Percentiles rank a stretch among this genome's conserved stretches.
Conservation (phyloP, 1,140 invertebrate genomes). For the Chrysomallon squamiferum region DNA sequence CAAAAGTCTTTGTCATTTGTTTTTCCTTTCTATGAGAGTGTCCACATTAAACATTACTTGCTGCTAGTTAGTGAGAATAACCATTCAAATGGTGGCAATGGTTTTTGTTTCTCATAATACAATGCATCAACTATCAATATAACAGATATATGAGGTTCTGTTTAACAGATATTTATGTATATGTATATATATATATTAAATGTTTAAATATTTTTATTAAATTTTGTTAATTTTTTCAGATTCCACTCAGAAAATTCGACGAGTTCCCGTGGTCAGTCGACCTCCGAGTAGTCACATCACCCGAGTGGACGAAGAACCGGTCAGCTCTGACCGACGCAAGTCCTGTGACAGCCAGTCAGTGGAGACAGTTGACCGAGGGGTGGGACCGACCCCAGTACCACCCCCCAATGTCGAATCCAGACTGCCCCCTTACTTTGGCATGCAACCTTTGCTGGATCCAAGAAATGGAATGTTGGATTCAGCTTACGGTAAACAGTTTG, state of each 20-base stretch:
- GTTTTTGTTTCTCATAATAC: too few relatives aligned
- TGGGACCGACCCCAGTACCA: constrained; percentile 50
- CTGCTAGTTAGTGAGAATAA: too few relatives aligned
- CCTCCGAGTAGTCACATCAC: constrained; percentile 45
- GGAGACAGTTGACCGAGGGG: constrained; percentile 51
- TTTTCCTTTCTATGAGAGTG: too few relatives aligned
- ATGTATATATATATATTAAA: too few relatives aligned
- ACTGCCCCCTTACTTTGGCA: constrained; percentile 34
- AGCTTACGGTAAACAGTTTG: constrained; percentile 36
- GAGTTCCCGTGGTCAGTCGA: constrained; percentile 29
- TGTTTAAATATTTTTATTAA: too few relatives aligned
- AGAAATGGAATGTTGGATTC: constrained; percentile 51
- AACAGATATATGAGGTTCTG: too few relatives aligned
- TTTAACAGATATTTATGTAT: too few relatives aligned
- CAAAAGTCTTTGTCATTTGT: too few relatives aligned
- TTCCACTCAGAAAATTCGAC: constrained; percentile 32
- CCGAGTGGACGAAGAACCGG: constrained; percentile 50
- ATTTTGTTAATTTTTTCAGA: constrained; percentile 30
- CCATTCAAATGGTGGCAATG: too few relatives aligned
- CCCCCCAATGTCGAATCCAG: constrained; percentile 30
- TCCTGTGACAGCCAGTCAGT: constrained; percentile 21
- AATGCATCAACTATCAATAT: too few relatives aligned
- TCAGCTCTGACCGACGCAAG: constrained; percentile 24
- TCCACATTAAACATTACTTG: too few relatives aligned
- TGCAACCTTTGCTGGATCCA: constrained; percentile 41